Percentiles rank a stretch among this genome's conserved stretches.
Evolutionary conservation across 2,797 vertebrate genomes (phyloP).

Genomic region (Sebastes itinus): DNA sequence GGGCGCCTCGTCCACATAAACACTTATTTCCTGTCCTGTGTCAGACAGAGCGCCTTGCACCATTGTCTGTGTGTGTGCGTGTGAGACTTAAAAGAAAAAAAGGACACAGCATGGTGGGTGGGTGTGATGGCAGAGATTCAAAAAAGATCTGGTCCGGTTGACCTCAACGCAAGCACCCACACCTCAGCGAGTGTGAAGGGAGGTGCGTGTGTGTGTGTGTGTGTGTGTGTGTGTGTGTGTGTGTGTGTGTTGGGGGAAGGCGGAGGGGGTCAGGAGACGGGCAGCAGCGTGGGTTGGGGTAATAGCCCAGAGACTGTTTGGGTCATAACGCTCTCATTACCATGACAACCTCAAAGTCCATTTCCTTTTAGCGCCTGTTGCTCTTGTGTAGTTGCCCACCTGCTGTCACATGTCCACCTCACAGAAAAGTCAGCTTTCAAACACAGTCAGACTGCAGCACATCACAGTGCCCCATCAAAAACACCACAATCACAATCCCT

Average conservation of each 20-base stretch:
- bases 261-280: constrained; percentile 28
- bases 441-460: constrained; percentile 28
- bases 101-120: constrained; percentile 42
- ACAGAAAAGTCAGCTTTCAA: constrained; percentile 47
- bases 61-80: constrained; percentile 51
- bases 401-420: constrained; percentile 56
- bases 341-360: constrained; percentile 68
- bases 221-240: too few relatives aligned
- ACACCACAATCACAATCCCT: background rate
- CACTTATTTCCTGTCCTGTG: constrained; percentile 81
- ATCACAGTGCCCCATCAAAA: constrained; percentile 36
- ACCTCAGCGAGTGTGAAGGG: constrained; percentile 33
- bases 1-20: constrained; percentile 84
- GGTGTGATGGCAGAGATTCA: constrained; percentile 60
- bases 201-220: background rate
- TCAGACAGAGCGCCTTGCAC: constrained; percentile 43
- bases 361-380: constrained; percentile 64
- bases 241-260: background rate
- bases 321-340: constrained; percentile 64
- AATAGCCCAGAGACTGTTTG: constrained; percentile 69
- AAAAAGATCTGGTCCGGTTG: constrained; percentile 49
- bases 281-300: constrained; percentile 38
- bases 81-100: constrained; percentile 27
- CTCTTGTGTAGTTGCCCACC: constrained; percentile 70
- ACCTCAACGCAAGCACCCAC: constrained; percentile 43